Conservation (phyloP, 2,113 vertebrate genomes). For the Lasiurus borealis region DNA sequence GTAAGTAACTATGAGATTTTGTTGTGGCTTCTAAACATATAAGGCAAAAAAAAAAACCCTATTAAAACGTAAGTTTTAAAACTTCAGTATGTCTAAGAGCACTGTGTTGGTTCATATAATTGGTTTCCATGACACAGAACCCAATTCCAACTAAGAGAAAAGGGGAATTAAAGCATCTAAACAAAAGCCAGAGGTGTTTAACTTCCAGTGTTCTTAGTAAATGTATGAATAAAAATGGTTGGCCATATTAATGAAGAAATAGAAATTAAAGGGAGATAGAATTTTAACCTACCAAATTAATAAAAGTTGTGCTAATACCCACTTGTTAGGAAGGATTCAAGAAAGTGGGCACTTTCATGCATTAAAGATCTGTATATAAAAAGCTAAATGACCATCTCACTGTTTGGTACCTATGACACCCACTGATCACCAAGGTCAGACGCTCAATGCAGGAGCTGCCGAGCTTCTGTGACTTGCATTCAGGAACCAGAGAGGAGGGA, state of each 20-base stretch:
- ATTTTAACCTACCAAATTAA: neutral
- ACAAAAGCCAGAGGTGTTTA: constrained; percentile 29
- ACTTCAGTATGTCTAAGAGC: neutral
- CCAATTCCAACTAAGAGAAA: neutral
- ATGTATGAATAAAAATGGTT: neutral
- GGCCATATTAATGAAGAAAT: neutral
- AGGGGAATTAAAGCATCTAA: neutral
- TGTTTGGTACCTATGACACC: no score
- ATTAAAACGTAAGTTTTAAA: neutral
- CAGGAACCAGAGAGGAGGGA: no score
- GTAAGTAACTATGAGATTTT: constrained; percentile 36
- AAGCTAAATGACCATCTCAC: no score
- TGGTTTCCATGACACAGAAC: neutral
- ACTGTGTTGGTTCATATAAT: neutral
- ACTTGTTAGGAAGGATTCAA: neutral
- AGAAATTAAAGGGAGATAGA: neutral
- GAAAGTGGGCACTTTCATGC: neutral
- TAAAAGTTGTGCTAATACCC: neutral
- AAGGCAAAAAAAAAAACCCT: neutral
- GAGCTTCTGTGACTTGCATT: no score
- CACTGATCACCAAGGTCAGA: no score
- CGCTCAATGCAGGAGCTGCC: no score
- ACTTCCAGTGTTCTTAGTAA: neutral
- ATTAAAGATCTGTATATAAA: neutral
- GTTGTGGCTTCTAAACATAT: neutral